These are phyloP conservation scores for Aelia acuminata DNA, from an alignment of 2,888 invertebrate species.

Conservation along the genomic window DNA sequence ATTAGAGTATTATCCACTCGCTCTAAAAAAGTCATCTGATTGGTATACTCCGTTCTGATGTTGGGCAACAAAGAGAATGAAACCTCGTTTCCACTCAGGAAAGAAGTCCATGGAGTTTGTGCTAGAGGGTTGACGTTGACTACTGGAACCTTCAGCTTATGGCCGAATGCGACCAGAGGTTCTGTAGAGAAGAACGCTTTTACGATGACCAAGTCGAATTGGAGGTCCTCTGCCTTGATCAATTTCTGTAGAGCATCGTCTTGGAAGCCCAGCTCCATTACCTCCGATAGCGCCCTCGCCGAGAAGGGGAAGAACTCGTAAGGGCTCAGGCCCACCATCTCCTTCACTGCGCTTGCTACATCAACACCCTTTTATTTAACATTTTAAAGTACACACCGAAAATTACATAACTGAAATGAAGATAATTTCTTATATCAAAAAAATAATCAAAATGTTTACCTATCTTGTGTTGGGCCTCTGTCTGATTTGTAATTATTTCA, in stretches of 20 bases:
- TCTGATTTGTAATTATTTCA: neutral
- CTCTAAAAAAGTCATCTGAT: constrained; percentile 63
- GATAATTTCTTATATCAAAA: neutral
- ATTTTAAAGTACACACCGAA: neutral
- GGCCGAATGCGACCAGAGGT: constrained; percentile 62
- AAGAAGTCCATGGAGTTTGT: constrained; percentile 53
- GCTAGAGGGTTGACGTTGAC: constrained; percentile 60
- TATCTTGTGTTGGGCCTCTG: neutral
- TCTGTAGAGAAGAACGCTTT: constrained; percentile 64
- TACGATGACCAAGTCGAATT: constrained; percentile 63
- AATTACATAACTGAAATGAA: neutral
- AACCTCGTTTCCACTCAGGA: constrained; percentile 60
- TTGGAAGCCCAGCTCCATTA: neutral
- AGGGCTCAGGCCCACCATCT: neutral
- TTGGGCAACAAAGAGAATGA: constrained; percentile 62
- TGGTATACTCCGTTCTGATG: constrained; percentile 52
- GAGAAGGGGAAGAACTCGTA: neutral
- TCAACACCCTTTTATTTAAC: neutral
- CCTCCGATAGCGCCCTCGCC: neutral
- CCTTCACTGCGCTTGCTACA: neutral
- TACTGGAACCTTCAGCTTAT: constrained; percentile 64
- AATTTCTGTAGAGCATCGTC: constrained; percentile 60
- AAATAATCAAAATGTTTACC: neutral
- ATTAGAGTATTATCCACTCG: constrained; percentile 57
- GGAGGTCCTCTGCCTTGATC: constrained; percentile 57